Evolutionary conservation across 2,797 vertebrate genomes (phyloP).

Genomic region (Characodon lateralis): DNA sequence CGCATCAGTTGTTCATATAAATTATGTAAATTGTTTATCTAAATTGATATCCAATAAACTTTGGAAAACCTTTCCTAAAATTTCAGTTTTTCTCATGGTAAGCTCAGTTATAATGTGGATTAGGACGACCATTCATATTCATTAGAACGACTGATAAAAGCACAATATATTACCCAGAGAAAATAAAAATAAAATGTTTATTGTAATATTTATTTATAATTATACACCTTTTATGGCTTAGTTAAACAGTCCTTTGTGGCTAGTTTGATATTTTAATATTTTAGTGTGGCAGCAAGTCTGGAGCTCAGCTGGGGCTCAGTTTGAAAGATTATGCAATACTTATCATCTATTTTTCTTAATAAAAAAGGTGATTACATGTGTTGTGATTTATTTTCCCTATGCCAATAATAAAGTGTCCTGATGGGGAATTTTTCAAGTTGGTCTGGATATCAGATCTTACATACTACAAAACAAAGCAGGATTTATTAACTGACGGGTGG

Average conservation of each 20-base stretch:
- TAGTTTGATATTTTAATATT: background rate
- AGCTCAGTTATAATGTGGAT: background rate
- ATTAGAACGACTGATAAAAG: background rate
- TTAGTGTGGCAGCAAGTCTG: background rate
- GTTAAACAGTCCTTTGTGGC: background rate
- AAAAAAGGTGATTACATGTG: background rate
- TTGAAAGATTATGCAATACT: background rate
- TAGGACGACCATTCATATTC: background rate
- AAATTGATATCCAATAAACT: background rate
- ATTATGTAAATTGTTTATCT: no score
- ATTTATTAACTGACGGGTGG: background rate
- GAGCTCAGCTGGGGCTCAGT: background rate
- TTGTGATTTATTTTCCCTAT: background rate
- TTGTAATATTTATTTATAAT: background rate
- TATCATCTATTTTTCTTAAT: background rate
- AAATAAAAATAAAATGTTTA: background rate
- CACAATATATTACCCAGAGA: background rate
- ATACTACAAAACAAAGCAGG: no score
- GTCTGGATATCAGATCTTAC: background rate
- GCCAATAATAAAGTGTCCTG: background rate
- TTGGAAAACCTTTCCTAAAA: background rate
- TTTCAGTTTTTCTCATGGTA: background rate
- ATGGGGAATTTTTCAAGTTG: background rate
- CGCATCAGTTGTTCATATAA: background rate
- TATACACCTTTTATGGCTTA: background rate